phyloP scores from a whole-genome alignment of 2,888 invertebrate genomes.

The Apodemia mormo region DNA sequence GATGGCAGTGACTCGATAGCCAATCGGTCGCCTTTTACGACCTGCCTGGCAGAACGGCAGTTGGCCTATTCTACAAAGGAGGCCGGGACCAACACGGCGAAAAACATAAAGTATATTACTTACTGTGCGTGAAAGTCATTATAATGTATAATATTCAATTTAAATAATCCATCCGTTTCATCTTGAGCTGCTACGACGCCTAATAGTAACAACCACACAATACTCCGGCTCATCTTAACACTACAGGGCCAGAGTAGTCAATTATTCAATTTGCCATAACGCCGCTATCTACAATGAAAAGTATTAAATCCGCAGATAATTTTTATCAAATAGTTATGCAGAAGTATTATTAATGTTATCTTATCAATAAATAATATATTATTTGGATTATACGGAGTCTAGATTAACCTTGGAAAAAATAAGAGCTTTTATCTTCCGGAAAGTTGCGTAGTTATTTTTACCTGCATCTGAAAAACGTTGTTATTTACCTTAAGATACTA shows the following conservation, averaged over 20 bases:
- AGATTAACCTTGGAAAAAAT: neutral
- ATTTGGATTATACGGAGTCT: neutral
- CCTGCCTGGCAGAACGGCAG: too few species aligned
- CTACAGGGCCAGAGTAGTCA: neutral
- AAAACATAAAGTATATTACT: conserved; percentile 45
- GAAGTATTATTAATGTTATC: conserved; percentile 19
- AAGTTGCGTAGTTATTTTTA: neutral
- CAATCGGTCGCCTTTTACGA: too few species aligned
- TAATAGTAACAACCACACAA: conserved; percentile 40
- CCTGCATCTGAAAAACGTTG: too few species aligned
- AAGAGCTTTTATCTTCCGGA: neutral
- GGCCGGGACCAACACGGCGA: too few species aligned
- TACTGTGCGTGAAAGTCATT: conserved; percentile 83
- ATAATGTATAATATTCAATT: conserved; percentile 73
- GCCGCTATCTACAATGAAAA: neutral
- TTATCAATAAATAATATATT: conserved; percentile 22
- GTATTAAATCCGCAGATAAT: conserved; percentile 8
- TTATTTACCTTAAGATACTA: too few species aligned
- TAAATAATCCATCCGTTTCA: conserved; percentile 48
- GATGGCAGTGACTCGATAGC: too few species aligned
- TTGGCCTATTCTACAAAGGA: too few species aligned
- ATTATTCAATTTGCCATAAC: conserved; percentile 1
- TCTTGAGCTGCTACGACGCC: conserved; percentile 44
- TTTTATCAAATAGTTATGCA: conserved; percentile 12
- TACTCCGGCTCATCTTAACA: conserved; percentile 25